Evolutionary conservation across 2,888 invertebrate species (phyloP).

Genomic region (Leucophenga montana): DNA sequence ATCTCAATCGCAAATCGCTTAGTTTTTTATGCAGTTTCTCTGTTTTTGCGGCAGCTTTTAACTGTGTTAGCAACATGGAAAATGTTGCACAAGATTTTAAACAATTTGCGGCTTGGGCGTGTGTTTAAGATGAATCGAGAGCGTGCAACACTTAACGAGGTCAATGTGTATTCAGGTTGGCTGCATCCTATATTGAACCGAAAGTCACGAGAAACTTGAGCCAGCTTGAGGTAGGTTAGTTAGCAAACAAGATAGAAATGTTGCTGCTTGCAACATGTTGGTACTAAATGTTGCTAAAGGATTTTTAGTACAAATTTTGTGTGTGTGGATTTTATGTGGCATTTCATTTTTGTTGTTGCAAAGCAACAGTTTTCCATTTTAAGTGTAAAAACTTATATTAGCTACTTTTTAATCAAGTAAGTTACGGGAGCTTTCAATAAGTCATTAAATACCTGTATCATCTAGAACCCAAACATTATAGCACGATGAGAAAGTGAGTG

Average conservation of each 20-base stretch:
- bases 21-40: too few relatives aligned
- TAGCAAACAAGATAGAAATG: background rate
- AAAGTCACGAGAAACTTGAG: background rate
- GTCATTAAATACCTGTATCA: too few relatives aligned
- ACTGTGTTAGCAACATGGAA: constrained; percentile 13
- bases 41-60: background rate
- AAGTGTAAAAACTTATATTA: too few relatives aligned
- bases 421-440: too few relatives aligned
- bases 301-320: background rate
- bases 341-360: background rate
- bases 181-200: background rate
- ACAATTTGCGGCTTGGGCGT: constrained; percentile 17
- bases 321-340: background rate
- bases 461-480: too few relatives aligned
- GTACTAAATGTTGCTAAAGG: background rate
- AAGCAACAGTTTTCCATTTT: too few relatives aligned
- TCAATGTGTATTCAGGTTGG: constrained; percentile 11
- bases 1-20: background rate
- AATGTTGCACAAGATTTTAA: constrained; percentile 18
- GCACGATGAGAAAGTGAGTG: too few relatives aligned
- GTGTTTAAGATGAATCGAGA: background rate
- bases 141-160: constrained; percentile 23
- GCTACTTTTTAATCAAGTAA: too few relatives aligned
- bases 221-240: constrained; percentile 25
- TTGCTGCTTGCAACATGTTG: constrained; percentile 24